Evolutionary conservation across 2,113 vertebrate genomes (phyloP).

Genomic region (Paradisaea rubra): DNA sequence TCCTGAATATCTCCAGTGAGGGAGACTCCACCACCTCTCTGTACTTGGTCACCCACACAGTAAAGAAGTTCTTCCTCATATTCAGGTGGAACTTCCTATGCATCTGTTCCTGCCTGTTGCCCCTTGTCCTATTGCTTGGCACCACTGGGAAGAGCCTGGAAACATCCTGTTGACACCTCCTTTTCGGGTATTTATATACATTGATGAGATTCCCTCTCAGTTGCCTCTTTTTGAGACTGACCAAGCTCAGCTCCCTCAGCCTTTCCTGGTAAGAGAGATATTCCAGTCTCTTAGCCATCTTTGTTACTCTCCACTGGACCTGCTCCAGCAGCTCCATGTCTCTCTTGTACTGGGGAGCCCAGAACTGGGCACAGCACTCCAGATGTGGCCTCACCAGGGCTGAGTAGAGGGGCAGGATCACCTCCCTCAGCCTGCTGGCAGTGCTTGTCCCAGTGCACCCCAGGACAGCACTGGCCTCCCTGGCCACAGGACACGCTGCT

Average conservation of each 20-base stretch:
- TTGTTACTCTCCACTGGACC: background rate
- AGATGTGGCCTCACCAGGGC: background rate
- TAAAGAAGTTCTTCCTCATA: background rate
- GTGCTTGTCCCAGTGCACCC: background rate
- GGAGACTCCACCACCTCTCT: background rate
- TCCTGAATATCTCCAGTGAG: background rate
- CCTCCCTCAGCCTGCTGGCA: background rate
- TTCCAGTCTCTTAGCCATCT: background rate
- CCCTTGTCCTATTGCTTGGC: background rate
- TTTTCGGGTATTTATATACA: background rate
- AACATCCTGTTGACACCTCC: background rate
- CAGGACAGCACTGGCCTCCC: rapidly evolving
- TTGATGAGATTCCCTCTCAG: background rate
- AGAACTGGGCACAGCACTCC: background rate
- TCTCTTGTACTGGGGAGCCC: background rate
- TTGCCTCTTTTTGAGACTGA: background rate
- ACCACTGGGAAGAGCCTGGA: background rate
- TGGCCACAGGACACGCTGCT: background rate
- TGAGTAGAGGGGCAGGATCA: background rate
- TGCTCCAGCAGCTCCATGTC: background rate
- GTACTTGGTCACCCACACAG: background rate
- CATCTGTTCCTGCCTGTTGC: background rate
- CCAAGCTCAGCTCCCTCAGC: background rate
- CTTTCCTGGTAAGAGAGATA: background rate
- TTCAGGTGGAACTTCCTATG: background rate